Evolutionary conservation across 2,888 invertebrate genomes (phyloP).

Genomic region (Cataglyphis rosenhaueri): DNA sequence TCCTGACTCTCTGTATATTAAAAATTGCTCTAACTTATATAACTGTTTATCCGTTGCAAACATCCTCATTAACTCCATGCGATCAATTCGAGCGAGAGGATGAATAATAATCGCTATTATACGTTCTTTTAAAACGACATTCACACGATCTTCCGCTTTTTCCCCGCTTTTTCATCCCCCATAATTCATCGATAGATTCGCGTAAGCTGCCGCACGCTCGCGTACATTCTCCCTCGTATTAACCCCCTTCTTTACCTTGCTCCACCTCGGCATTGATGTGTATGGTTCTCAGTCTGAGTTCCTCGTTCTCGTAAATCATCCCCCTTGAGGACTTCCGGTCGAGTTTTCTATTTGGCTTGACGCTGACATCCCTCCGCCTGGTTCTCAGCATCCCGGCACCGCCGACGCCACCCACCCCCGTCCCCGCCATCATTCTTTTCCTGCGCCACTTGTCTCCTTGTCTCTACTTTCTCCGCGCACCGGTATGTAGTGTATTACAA

Average conservation of each 20-base stretch:
- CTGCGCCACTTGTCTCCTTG: not conserved
- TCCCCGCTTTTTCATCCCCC: not conserved
- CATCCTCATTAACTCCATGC: not conserved
- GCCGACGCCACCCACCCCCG: slow-evolving; percentile 78
- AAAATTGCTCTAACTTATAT: not conserved
- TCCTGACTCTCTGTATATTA: not conserved
- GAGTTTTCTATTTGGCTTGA: slow-evolving; percentile 95
- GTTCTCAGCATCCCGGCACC: slow-evolving; percentile 91
- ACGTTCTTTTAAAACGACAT: not conserved
- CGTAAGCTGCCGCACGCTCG: not conserved
- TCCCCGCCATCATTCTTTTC: slow-evolving; percentile 80
- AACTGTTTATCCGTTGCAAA: not conserved
- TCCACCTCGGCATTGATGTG: slow-evolving; percentile 97
- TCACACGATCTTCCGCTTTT: not conserved
- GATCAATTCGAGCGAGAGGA: not conserved
- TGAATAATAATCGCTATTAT: slow-evolving; percentile 17
- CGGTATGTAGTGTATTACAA: slow-evolving; percentile 21
- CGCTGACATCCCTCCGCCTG: slow-evolving; percentile 94
- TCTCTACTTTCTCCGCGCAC: slow-evolving; percentile 22
- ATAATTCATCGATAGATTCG: slow-evolving; percentile 1
- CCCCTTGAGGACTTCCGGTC: slow-evolving; percentile 96
- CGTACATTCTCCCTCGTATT: not conserved
- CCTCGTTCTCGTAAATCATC: slow-evolving; percentile 98
- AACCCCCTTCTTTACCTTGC: slow-evolving; percentile 88
- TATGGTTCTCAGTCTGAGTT: slow-evolving; percentile 94